These are phyloP conservation scores for Pangasius sanitwongsei DNA, from an alignment of 2,797 vertebrate genomes.

Conservation along the genomic window DNA sequence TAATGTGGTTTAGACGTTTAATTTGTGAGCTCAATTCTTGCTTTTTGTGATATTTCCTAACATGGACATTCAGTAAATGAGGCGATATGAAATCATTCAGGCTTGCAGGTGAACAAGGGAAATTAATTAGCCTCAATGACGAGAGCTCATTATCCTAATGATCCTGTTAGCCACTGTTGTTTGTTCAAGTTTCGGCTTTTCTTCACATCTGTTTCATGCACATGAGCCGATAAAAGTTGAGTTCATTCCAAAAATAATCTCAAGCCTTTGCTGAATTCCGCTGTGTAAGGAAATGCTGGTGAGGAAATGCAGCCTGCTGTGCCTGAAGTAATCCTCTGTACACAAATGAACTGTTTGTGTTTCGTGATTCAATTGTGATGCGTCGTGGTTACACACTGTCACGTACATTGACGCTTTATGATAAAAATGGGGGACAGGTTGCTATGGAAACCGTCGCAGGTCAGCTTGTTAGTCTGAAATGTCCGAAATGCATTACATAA, in stretches of 20 bases:
- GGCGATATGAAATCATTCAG: background rate
- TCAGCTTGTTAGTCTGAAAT: slow-evolving; percentile 68
- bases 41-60: background rate
- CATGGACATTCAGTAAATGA: background rate
- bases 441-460: slow-evolving; percentile 68
- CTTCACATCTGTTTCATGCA: slow-evolving; percentile 27
- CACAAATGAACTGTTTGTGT: background rate
- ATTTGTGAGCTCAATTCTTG: background rate
- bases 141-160: slow-evolving; percentile 26
- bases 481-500: slow-evolving; percentile 65
- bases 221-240: background rate
- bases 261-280: background rate
- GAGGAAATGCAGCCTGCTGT: background rate
- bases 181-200: slow-evolving; percentile 11
- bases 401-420: slow-evolving; percentile 48
- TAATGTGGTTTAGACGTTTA: background rate
- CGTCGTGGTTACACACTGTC: slow-evolving; percentile 42
- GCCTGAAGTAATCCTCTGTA: background rate
- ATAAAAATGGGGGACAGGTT: slow-evolving; percentile 57
- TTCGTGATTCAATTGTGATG: slow-evolving; percentile 17
- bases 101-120: background rate
- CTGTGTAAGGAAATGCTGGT: background rate
- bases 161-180: slow-evolving; percentile 8
- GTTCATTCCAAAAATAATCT: background rate
- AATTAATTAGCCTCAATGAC: slow-evolving; percentile 18